phyloP scores from a whole-genome alignment of 2,113 vertebrate genomes.

The Siphamia tubifer region DNA sequence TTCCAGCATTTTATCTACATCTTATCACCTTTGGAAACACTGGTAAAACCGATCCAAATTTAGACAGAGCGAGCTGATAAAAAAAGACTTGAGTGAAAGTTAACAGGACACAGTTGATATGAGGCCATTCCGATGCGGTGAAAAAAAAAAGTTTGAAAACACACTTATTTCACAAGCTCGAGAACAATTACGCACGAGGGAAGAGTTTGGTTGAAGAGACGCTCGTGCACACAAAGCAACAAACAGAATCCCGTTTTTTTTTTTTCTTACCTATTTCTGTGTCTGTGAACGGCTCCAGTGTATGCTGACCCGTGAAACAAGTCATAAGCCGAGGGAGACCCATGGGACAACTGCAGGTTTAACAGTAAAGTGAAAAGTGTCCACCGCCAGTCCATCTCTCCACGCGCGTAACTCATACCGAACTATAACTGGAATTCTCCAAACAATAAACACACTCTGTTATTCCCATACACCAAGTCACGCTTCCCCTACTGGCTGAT shows the following conservation, averaged over 20 bases:
- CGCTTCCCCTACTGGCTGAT: constrained; percentile 35
- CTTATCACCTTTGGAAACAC: constrained; percentile 43
- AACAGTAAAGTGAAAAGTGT: constrained; percentile 62
- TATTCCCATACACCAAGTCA: constrained; percentile 11
- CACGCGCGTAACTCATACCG: constrained; percentile 31
- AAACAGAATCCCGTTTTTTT: no score
- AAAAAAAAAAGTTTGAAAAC: constrained; percentile 5
- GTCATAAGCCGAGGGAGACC: constrained; percentile 64
- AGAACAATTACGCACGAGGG: constrained; percentile 5
- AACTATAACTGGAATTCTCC: not conserved
- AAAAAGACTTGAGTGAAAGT: not conserved
- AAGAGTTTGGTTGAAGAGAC: not conserved
- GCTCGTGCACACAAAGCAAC: no score
- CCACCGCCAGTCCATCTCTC: constrained; percentile 48
- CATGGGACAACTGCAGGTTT: constrained; percentile 55
- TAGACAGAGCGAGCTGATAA: constrained; percentile 40
- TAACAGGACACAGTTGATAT: not conserved
- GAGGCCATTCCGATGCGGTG: not conserved
- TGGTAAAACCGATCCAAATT: constrained; percentile 14
- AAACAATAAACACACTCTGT: not conserved
- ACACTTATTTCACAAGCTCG: not conserved
- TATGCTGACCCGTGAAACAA: constrained; percentile 67
- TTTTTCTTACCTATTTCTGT: constrained; percentile 75
- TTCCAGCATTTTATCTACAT: constrained; percentile 48
- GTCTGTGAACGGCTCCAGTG: constrained; percentile 65